phyloP scores from a whole-genome alignment of 1,140 invertebrate species.

The Aricia agestis region DNA sequence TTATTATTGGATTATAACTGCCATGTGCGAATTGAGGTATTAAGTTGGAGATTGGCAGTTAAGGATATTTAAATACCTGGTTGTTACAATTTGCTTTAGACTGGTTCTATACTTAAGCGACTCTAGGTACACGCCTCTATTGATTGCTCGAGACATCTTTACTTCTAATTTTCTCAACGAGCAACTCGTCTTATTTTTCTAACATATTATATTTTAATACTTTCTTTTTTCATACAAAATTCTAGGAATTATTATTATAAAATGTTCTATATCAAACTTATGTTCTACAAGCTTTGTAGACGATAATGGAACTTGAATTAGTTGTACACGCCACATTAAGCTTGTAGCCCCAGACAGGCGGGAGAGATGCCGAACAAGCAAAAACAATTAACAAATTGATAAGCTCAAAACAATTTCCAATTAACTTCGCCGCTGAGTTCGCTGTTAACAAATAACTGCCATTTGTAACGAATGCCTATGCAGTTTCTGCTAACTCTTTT shows the following conservation, averaged over 20 bases:
- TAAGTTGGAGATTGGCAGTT: background rate
- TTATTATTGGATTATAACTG: background rate
- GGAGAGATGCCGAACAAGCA: constrained; percentile 69
- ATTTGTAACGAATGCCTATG: constrained; percentile 75
- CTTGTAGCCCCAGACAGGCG: constrained; percentile 49
- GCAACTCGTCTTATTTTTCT: too few relatives aligned
- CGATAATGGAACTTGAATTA: constrained; percentile 32
- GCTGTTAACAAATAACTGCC: constrained; percentile 74
- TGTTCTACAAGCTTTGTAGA: constrained; percentile 12
- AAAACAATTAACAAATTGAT: constrained; percentile 77
- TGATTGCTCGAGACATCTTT: too few relatives aligned
- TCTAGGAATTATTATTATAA: too few relatives aligned
- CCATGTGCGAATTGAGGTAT: background rate
- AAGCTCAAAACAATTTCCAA: constrained; percentile 76
- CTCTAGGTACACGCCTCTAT: too few relatives aligned
- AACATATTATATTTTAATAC: too few relatives aligned
- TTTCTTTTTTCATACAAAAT: too few relatives aligned
- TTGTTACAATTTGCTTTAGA: too few relatives aligned
- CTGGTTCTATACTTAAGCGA: too few relatives aligned
- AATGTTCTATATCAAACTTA: too few relatives aligned
- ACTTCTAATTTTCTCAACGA: too few relatives aligned
- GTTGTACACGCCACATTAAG: constrained; percentile 48
- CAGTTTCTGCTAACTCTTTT: constrained; percentile 55
- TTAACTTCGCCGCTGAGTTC: constrained; percentile 73
- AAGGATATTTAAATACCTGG: too few relatives aligned